Base-by-base conservation (phyloP, 2,888 invertebrate genomes). In the Cheilosia urbana region DNA sequence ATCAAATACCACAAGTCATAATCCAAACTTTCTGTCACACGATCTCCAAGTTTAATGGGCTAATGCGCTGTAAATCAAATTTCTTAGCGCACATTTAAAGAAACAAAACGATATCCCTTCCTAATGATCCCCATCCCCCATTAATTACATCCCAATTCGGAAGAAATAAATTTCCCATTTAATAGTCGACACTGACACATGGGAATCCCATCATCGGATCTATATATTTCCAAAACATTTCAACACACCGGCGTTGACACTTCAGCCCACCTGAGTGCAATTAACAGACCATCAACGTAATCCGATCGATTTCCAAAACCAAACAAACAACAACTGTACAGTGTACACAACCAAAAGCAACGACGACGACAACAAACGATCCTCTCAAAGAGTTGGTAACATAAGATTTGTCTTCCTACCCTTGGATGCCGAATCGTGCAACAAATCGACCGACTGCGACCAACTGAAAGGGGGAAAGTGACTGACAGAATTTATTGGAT, bases 221-320 rank as follows among this genome's bases (percentile, higher is more conserved):
- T 34, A 60, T 62, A 78, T 65, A 72, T 65, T 69, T 76, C 42
- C 65, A 77, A 69, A 71, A 60, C 69, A 82, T 57, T 71, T 75
- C 77, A 69, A 71, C 77, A 71, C 53, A 17, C 51, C 51, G 27
- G 45, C 40, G 81, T 81, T 85, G 85, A 85, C 85, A 85, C 81
- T 85, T 62, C 66, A 72, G 81, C 85, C 85, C 85, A 85, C 85
- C 85, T 85, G 85, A 85, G 85, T 85, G 85, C 85, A 85, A 85
- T 85, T 85, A 85, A 85, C 81, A 81, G 81, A 77, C 85, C 85
- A 85, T 85, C 85, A 85, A 81, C 81, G 85, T 85, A 85, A 85
- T 85, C 85, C 85, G 81, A 85, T 85, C 85, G 76, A 85, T 81
- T 85, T 57, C 72, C 72, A 68, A 49, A 76, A 72, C 37, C 79